Evolutionary conservation across 2,888 invertebrate species (phyloP).

Genomic region (Andrena bucephala): DNA sequence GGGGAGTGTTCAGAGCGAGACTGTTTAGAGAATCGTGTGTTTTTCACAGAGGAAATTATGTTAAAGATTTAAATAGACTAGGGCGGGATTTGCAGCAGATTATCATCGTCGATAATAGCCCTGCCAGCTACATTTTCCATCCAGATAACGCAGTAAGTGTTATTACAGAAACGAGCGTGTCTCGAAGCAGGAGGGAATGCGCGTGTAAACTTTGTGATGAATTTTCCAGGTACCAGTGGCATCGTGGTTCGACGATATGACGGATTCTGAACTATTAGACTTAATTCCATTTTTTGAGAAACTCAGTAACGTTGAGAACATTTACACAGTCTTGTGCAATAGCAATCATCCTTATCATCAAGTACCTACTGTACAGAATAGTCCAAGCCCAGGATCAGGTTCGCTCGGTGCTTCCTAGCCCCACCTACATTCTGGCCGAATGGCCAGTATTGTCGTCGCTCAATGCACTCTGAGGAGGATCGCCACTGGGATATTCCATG

Average conservation of each 20-base stretch:
- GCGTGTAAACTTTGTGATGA: background rate
- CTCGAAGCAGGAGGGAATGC: background rate
- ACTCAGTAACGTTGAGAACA: constrained; percentile 98
- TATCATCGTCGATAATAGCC: constrained; percentile 99
- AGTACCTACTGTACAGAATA: constrained; percentile 79
- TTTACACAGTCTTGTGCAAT: constrained; percentile 97
- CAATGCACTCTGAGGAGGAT: constrained; percentile 81
- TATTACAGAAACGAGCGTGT: background rate
- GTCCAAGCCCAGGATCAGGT: constrained; percentile 80
- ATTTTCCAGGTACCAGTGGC: constrained; percentile 95
- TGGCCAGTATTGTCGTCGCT: constrained; percentile 80
- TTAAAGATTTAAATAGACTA: constrained; percentile 99
- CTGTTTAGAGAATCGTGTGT: constrained; percentile 99
- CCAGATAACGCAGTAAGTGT: constrained; percentile 99
- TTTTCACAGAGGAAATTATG: constrained; percentile 99
- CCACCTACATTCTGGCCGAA: constrained; percentile 81
- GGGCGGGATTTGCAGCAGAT: constrained; percentile 98
- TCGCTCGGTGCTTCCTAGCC: constrained; percentile 84
- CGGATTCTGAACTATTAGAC: constrained; percentile 98
- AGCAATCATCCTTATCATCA: constrained; percentile 94
- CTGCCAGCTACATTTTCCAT: constrained; percentile 99
- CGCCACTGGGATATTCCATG: constrained; percentile 78
- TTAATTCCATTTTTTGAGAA: constrained; percentile 99
- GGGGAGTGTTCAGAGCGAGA: constrained; percentile 98
- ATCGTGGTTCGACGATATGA: constrained; percentile 99